A percentile compares a stretch with the other conserved stretches of the same genome.
Evolutionary conservation across 2,888 invertebrate genomes (phyloP).

Genomic region (Tinea trinotella): DNA sequence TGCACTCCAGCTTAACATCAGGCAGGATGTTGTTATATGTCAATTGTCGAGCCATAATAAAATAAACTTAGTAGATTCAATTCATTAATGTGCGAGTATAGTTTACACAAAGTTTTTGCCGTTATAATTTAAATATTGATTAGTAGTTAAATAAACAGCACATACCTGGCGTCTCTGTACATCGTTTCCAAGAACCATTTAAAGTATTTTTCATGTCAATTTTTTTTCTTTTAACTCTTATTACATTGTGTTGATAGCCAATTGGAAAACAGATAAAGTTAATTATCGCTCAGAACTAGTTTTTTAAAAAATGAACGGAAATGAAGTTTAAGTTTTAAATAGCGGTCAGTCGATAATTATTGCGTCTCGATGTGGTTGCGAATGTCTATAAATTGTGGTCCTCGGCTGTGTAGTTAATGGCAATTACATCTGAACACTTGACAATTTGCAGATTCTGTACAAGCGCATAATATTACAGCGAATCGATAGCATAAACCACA

Average conservation of each 20-base stretch:
- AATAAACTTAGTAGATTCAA: too few species aligned
- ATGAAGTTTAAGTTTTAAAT: slow-evolving; percentile 17
- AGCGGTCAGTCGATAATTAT: slow-evolving; percentile 18
- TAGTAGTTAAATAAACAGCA: slow-evolving; percentile 2
- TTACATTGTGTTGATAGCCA: slow-evolving; percentile 2
- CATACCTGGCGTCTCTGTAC: not conserved
- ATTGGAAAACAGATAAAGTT: slow-evolving; percentile 10
- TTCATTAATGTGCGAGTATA: too few species aligned
- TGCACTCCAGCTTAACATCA: too few species aligned
- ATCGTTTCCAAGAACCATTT: not conserved
- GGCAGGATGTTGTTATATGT: too few species aligned
- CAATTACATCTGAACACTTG: slow-evolving; percentile 15
- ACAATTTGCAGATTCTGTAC: slow-evolving; percentile 15
- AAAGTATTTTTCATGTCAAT: not conserved
- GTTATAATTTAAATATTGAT: not conserved
- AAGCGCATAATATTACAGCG: slow-evolving; percentile 3
- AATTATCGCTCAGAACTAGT: slow-evolving; percentile 17
- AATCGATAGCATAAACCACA: slow-evolving; percentile 12
- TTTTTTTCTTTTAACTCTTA: not conserved
- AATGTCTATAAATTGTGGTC: slow-evolving; percentile 17
- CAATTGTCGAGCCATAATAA: too few species aligned
- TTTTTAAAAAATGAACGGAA: slow-evolving; percentile 17
- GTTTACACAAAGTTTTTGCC: not conserved
- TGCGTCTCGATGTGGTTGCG: slow-evolving; percentile 14
- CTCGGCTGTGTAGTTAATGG: slow-evolving; percentile 12